Base-by-base conservation (phyloP, 2,888 invertebrate genomes). In the Thymelicus sylvestris region DNA sequence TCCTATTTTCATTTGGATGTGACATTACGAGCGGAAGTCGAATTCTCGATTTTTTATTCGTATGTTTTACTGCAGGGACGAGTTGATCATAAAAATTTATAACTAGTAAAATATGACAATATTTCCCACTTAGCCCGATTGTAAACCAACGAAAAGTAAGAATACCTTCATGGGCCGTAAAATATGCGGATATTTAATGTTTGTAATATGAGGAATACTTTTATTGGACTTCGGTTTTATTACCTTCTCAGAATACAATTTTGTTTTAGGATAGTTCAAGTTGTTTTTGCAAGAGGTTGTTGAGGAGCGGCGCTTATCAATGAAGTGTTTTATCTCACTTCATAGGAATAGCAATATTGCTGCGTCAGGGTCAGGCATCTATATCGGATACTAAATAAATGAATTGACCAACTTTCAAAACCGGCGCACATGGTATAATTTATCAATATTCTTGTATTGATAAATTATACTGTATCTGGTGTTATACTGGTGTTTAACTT, bases 101-200 rank as follows among this genome's bases (percentile, higher is more conserved):
- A 65, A 71, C 66, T 55, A 66, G 44, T 71, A 71, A 71, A 66
- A 61, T 71, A 61, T 66, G 66, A 71, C 71, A 71, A 66, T 70
- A 70, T 57, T 71, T 47, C 59, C 50, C 52, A 71, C 61, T 52
- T 38, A 38, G 31, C 13, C 47, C 47, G 69, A 57, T 64, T 70
- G 70, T 66, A 66, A 70, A 61, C 31, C 68, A 69, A 47, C n/a
- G 48, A 24, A 64, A 31, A 59, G 55, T 41, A 66, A 66, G 57
- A 66, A 69, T 64, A 64, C 64, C 57, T 69, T 69, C 64, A 64
- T 48, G 55, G 63, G 12, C 12, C 68, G 68, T 69, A 69, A 69
- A 69, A 64, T 44, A 55, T 63, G 63, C 38, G 63, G 68, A 63
- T 57, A 68, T 38, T 44, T 63, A 63, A 68, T 68, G 63, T 57